Evolutionary conservation across 2,888 invertebrate genomes (phyloP).

Genomic region (Pocota personata): DNA sequence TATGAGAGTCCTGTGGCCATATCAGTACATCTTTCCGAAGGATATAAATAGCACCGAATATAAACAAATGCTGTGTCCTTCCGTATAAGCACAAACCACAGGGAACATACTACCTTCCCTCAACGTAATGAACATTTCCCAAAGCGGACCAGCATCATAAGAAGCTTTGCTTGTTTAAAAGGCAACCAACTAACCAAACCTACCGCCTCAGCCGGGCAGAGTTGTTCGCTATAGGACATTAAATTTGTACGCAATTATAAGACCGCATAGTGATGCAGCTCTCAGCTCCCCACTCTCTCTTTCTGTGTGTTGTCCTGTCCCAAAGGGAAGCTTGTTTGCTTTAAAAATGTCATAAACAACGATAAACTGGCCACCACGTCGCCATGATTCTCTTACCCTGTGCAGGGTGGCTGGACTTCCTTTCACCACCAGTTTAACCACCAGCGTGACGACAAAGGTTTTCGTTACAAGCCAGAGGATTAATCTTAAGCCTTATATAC

Average conservation of each 20-base stretch:
- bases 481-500: conserved; percentile 70
- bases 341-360: conserved; percentile 72
- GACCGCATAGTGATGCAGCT: conserved; percentile 46
- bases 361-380: conserved; percentile 67
- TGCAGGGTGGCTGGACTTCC: neutral
- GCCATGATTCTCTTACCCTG: conserved; percentile 8
- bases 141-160: conserved; percentile 15
- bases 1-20: conserved; percentile 33
- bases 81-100: conserved; percentile 50
- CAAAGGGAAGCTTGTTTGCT: conserved; percentile 61
- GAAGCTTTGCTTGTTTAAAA: conserved; percentile 52
- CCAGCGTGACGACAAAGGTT: conserved; percentile 70
- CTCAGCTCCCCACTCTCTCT: neutral
- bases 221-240: conserved; percentile 53
- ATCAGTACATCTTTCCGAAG: conserved; percentile 28
- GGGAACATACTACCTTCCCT: conserved; percentile 11
- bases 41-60: conserved; percentile 11
- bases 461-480: conserved; percentile 71
- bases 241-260: conserved; percentile 73
- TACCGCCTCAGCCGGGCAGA: neutral
- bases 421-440: conserved; percentile 55
- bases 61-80: conserved; percentile 32
- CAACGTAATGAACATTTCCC: conserved; percentile 56
- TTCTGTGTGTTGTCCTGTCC: conserved; percentile 1
- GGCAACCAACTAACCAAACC: conserved; percentile 24